Base-by-base conservation (phyloP, 1,140 invertebrate genomes). In the Rhopalosiphum padi region DNA sequence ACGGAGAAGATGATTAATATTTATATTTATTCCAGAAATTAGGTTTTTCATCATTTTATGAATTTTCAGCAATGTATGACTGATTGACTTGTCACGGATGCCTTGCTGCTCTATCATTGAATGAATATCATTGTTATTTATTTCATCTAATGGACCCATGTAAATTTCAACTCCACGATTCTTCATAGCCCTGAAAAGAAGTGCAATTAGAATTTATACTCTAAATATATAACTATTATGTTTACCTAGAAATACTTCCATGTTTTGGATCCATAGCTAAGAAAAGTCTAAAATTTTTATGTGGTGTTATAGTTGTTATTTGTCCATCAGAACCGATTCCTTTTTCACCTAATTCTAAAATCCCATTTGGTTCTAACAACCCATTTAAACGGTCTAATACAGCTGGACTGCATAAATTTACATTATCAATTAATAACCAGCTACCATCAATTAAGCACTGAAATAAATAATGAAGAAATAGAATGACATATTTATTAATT, bases 381-480 rank as follows among this genome's bases (percentile, higher is more conserved):
- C 97, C 97, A 96, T 99, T 99, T 11, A 99, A 96, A 94, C 99
- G 96, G 96, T 99, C 99, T 94, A 99, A 96, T 23, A 99, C 98
- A 55, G 99, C 99, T 3, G 99, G 97, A 94, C 98, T 99, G 95
- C 99, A 99, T 46, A 99, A 96, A 96, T 99, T 99, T 1, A 99
- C 99, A 95, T 99, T 99, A 95, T 99, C 99, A 82, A 99, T 96
- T 22, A 99, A 95, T 18, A 99, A 95, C 99, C 99, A 99, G 68
- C 97, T 96, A 18, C 99, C 99, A 94, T 97, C 96, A 94, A 96
- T 96, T 93, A 99, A 95, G 94, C 98, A 98, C 96, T 97, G 94
- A 88, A 95, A 92, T 77, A 93, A 37, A 51, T 37, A 68, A 53
- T 43, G 21, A 60, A n/a, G 30, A 82, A 48, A 90, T 87, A 8